Percentiles rank a stretch among this genome's conserved stretches.
phyloP scores from a whole-genome alignment of 2,113 vertebrate species.

The Seriola rivoliana region DNA sequence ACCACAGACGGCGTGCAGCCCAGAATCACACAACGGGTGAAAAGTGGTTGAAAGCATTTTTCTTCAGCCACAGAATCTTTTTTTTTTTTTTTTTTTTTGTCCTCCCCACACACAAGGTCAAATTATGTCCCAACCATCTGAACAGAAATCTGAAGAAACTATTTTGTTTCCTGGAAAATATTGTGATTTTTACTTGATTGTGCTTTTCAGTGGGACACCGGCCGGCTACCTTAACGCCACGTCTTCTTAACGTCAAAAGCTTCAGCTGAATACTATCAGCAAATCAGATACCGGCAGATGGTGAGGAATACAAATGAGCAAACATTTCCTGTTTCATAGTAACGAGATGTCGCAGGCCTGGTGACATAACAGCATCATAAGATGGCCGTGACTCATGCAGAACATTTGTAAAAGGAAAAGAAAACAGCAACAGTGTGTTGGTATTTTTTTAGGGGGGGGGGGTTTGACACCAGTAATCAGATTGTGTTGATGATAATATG shows the following conservation, averaged over 20 bases:
- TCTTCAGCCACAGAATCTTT: slow-evolving; percentile 7
- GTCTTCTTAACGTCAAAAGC: slow-evolving; percentile 5
- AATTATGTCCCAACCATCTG: background rate
- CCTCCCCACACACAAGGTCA: slow-evolving; percentile 21
- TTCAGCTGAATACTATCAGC: background rate
- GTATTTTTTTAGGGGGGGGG: background rate
- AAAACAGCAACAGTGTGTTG: background rate
- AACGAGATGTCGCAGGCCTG: slow-evolving; percentile 11
- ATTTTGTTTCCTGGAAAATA: slow-evolving; percentile 14
- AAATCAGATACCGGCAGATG: slow-evolving; percentile 6
- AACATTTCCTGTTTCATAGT: slow-evolving; percentile 19
- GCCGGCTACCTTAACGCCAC: background rate
- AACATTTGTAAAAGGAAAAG: slow-evolving; percentile 5
- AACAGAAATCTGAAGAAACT: slow-evolving; percentile 12
- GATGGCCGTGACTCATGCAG: slow-evolving; percentile 13
- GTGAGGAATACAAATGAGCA: slow-evolving; percentile 10
- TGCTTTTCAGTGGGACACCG: background rate
- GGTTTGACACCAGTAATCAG: background rate
- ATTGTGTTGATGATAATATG: slow-evolving; percentile 5
- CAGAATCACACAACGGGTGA: slow-evolving; percentile 40
- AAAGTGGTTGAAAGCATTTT: slow-evolving; percentile 24
- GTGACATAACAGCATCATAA: slow-evolving; percentile 15
- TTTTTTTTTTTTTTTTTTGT: slow-evolving; percentile 2
- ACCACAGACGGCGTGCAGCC: slow-evolving; percentile 23
- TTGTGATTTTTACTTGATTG: background rate